Base-by-base conservation (phyloP, 2,797 vertebrate species). In the Sitta carolinensis region DNA sequence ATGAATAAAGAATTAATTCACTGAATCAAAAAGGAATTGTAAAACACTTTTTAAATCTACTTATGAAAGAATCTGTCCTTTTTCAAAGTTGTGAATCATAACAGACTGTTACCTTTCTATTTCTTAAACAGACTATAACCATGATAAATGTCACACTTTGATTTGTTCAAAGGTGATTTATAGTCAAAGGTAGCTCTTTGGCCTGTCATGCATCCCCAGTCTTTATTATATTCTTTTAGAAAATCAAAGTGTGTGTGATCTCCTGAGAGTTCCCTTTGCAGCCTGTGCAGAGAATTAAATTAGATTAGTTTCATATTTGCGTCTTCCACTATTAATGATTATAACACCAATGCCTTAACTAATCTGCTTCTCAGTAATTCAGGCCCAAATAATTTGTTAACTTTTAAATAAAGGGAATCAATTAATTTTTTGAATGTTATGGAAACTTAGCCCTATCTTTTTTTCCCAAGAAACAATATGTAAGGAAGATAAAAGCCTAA, bases 271-370 rank as follows among this genome's bases (percentile, higher is more conserved):
- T 85, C n/a, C n/a, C 30, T 91, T 84, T 92, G 40, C 45, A 85
- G 69, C 47, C 57, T 77, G 73, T 79, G 42, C 58, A 70, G 61
- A 78, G 55, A 72, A 70, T 84, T 87, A 81, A 26, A 80, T 94
- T 75, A 79, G 20, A 63, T 94, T 89, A 79, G 78, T 93, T 96
- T 93, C 40, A 45, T 89, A 87, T 94, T 96, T 93, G 26, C 0
- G 0, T 88, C 67, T 90, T 80, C 70, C 58, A 50, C 38, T 89
- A 62, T 67, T 91, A 91, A 72, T 74, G 50, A 76, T 94, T 93
- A 51, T 68, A 87, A 84, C 26, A 86, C 23, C 26, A 74, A 38
- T 75, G 54, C 19, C 48, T 91, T 92, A 63, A 88, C 67, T 93
- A 84, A 94, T 83, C 63, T 85, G 7, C 27, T 85, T 95, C 58